Percentiles rank a stretch among this genome's conserved stretches.
Conservation (phyloP, 1,140 invertebrate species). For the Reticulitermes speratus region DNA sequence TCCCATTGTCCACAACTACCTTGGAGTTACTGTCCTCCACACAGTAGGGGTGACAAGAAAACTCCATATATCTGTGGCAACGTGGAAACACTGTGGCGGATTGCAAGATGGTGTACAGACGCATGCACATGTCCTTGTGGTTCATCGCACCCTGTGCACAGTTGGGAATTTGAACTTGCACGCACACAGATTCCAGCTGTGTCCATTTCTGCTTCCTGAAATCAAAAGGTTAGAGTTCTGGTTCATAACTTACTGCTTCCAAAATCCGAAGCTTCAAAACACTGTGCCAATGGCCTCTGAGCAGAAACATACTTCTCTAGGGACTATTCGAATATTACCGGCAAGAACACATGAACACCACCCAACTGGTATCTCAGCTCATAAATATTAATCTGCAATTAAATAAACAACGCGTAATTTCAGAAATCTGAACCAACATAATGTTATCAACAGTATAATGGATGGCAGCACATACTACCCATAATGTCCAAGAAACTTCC, state of each 20-base stretch:
- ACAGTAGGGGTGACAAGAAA: conserved; percentile 51
- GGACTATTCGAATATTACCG: no score
- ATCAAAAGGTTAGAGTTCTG: conserved; percentile 1
- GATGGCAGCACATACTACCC: no score
- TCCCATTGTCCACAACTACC: conserved; percentile 53
- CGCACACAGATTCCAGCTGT: conserved; percentile 48
- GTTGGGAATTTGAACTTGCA: conserved; percentile 50
- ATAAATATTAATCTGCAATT: no score
- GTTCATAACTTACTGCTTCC: background rate
- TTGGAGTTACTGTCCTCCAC: conserved; percentile 49
- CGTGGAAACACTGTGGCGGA: conserved; percentile 47
- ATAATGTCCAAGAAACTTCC: no score
- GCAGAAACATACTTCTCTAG: no score
- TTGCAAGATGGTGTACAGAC: conserved; percentile 49
- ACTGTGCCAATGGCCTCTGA: no score
- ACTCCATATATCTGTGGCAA: conserved; percentile 50
- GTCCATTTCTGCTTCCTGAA: conserved; percentile 44
- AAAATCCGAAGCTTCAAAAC: no score
- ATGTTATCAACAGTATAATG: no score
- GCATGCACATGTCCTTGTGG: conserved; percentile 51
- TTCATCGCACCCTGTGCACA: conserved; percentile 48
- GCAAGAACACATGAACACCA: no score
- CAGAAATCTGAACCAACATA: no score
- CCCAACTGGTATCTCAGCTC: no score
- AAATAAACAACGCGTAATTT: no score